A percentile compares a stretch with the other conserved stretches of the same genome.
Evolutionary conservation across 1,140 invertebrate genomes (phyloP).

Genomic region (Drosophila insularis): DNA sequence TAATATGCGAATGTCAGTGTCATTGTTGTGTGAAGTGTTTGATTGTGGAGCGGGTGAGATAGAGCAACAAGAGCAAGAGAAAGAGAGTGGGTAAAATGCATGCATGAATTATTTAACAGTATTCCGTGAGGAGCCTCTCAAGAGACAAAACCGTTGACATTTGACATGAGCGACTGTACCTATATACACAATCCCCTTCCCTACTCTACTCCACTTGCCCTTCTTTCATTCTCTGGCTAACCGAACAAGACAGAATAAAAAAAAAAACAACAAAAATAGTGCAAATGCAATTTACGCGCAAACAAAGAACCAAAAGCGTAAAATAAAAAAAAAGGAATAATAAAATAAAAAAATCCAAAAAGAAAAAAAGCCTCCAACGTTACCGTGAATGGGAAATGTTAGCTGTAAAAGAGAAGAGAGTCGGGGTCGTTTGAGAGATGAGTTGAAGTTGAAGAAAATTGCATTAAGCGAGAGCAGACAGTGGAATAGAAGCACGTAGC

Average conservation of each 20-base stretch:
- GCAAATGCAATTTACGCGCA: constrained; percentile 44
- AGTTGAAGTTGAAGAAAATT: constrained; percentile 41
- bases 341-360: constrained; percentile 11
- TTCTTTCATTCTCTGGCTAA: not conserved
- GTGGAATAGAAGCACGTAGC: constrained; percentile 51
- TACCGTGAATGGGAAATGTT: not conserved
- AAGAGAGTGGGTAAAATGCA: constrained; percentile 23
- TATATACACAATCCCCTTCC: not conserved
- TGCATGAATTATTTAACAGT: constrained; percentile 55
- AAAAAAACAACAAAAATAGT: constrained; percentile 15
- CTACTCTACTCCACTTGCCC: not conserved
- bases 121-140: not conserved
- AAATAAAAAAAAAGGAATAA: constrained; percentile 23
- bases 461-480: constrained; percentile 52
- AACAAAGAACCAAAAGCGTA: constrained; percentile 27
- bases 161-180: constrained; percentile 31
- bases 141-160: constrained; percentile 22
- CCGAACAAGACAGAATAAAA: not conserved
- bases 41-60: constrained; percentile 11
- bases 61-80: not conserved
- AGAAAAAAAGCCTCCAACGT: constrained; percentile 8
- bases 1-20: constrained; percentile 44
- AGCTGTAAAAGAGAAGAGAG: not conserved
- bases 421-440: not conserved
- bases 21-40: constrained; percentile 37